phyloP scores from a whole-genome alignment of 2,113 vertebrate species.

The Bujurquina vittata region DNA sequence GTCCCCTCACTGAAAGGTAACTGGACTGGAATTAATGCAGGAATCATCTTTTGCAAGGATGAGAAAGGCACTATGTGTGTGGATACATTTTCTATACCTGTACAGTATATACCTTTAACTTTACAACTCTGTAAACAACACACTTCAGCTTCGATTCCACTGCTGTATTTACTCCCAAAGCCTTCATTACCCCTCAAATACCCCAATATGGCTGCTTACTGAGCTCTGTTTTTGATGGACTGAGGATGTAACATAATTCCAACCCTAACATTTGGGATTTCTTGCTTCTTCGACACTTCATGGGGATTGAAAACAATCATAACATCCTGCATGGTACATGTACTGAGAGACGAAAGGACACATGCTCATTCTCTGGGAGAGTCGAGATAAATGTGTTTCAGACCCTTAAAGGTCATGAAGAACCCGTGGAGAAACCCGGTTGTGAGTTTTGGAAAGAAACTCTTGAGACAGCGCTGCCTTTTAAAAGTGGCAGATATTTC shows the following conservation, averaged over 20 bases:
- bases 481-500: conserved; percentile 53
- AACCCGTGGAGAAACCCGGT: conserved; percentile 20
- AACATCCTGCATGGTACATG: conserved; percentile 18
- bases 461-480: conserved; percentile 45
- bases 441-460: conserved; percentile 51
- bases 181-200: conserved; percentile 45
- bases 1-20: conserved; percentile 6
- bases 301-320: conserved; percentile 42
- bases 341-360: conserved; percentile 27
- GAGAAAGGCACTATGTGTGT: conserved; percentile 16
- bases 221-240: conserved; percentile 60
- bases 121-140: conserved; percentile 38
- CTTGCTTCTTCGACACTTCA: conserved; percentile 18
- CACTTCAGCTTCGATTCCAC: conserved; percentile 50
- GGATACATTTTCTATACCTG: conserved; percentile 55
- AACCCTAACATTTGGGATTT: conserved; percentile 19
- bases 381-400: conserved; percentile 7
- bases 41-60: conserved; percentile 14
- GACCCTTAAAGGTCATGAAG: conserved; percentile 19
- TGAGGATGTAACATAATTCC: conserved; percentile 27
- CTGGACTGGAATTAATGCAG: not conserved
- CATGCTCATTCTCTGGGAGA: conserved; percentile 21
- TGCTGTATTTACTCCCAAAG: conserved; percentile 58
- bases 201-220: conserved; percentile 49
- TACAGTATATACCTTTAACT: conserved; percentile 50